A percentile compares a stretch with the other conserved stretches of the same genome.
phyloP scores from a whole-genome alignment of 1,140 invertebrate genomes.

The Zaprionus ghesquierei region DNA sequence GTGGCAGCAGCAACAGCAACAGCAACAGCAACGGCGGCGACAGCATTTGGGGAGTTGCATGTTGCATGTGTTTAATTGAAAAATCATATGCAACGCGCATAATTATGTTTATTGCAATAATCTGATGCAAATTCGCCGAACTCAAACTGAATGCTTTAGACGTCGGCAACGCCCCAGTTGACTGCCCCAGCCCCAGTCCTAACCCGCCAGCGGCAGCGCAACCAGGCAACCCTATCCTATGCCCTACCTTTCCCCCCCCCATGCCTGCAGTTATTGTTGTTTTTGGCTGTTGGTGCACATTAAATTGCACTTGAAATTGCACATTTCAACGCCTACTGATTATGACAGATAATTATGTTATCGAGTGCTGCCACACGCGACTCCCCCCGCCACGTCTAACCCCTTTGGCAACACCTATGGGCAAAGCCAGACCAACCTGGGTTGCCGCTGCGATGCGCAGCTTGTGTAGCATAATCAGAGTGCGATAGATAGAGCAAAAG shows the following conservation, averaged over 20 bases:
- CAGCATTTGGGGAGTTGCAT: constrained; percentile 46
- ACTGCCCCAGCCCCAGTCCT: neutral
- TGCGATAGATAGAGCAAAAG: neutral
- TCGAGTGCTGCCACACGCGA: constrained; percentile 71
- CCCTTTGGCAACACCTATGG: neutral
- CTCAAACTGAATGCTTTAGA: constrained; percentile 73
- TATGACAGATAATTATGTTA: constrained; percentile 80
- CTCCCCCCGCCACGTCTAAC: neutral
- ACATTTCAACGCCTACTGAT: constrained; percentile 82
- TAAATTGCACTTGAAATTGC: constrained; percentile 81
- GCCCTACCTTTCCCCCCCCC: neutral
- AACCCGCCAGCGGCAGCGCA: constrained; percentile 1
- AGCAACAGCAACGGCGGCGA: neutral
- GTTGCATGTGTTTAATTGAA: constrained; percentile 81
- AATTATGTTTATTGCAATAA: constrained; percentile 82
- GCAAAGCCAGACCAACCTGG: neutral
- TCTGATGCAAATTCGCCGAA: constrained; percentile 76
- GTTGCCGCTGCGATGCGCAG: neutral
- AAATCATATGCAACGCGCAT: constrained; percentile 81
- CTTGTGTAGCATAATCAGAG: neutral
- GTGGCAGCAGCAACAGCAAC: constrained; percentile 9
- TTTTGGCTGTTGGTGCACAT: constrained; percentile 68
- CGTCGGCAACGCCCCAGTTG: constrained; percentile 1
- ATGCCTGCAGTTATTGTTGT: constrained; percentile 32
- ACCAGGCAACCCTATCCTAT: constrained; percentile 25